A percentile compares a stretch with the other conserved stretches of the same genome.
Conservation (phyloP, 2,113 vertebrate species). For the Nycticebus coucang region DNA sequence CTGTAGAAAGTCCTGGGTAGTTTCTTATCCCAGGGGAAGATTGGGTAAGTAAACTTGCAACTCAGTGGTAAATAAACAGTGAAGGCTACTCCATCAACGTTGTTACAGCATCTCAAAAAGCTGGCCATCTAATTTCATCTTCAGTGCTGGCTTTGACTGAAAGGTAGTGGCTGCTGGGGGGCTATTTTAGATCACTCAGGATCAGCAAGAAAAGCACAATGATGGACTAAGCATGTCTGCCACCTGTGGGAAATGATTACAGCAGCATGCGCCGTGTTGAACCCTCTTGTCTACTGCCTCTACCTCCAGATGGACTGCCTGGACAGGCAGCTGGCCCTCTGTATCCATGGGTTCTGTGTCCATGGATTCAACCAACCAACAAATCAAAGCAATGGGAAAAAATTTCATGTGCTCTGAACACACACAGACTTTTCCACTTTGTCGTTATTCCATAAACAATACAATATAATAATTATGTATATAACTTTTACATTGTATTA, state of each 20-base stretch:
- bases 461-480: too few species aligned
- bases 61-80: neutral
- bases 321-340: too few species aligned
- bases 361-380: too few species aligned
- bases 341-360: too few species aligned
- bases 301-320: neutral
- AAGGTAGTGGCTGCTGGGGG: neutral
- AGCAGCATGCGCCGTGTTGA: accelerated
- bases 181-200: neutral
- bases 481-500: too few species aligned
- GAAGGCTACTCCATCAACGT: neutral
- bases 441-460: too few species aligned
- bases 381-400: too few species aligned
- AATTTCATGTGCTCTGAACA: too few species aligned
- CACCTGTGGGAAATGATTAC: accelerated
- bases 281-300: neutral
- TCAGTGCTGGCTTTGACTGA: neutral
- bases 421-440: too few species aligned
- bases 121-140: neutral
- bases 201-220: neutral
- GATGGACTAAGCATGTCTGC: neutral
- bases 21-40: neutral
- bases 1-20: neutral
- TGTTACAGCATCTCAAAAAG: neutral
- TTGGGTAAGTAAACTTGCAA: neutral